These are phyloP conservation scores for Emydocephalus ijimae DNA, from an alignment of 2,113 vertebrate species.

Conservation along the genomic window DNA sequence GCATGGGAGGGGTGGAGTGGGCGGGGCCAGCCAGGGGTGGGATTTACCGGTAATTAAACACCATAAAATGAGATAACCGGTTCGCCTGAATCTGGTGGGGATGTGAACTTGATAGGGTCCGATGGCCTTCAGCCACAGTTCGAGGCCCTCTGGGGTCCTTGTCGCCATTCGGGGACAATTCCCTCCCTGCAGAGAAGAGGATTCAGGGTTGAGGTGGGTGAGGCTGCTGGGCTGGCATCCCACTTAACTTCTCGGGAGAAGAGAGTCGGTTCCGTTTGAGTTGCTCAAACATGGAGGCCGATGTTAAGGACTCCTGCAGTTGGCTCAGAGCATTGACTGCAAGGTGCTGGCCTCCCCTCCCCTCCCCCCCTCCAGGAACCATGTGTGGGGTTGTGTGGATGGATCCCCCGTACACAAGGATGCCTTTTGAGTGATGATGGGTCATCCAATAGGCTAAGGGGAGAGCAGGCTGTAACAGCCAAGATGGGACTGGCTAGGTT, in stretches of 20 bases:
- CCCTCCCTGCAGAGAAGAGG: not conserved
- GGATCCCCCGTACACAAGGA: not conserved
- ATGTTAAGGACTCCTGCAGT: constrained; percentile 3
- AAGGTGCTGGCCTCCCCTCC: not conserved
- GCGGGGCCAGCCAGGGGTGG: no score
- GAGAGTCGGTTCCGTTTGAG: not conserved
- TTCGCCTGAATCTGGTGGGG: no score
- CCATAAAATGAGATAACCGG: no score
- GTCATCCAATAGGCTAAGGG: not conserved
- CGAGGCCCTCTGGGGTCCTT: not conserved
- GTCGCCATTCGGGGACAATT: not conserved
- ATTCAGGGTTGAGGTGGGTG: not conserved
- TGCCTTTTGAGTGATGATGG: not conserved
- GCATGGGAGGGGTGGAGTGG: no score
- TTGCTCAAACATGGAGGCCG: not conserved
- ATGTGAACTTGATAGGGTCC: not conserved
- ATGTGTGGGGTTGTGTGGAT: not conserved
- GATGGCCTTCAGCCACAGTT: not conserved
- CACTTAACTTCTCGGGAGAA: not conserved
- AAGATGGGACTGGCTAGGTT: not conserved
- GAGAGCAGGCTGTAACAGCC: not conserved
- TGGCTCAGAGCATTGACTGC: not conserved
- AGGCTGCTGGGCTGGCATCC: not conserved
- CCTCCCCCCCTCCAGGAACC: no score
- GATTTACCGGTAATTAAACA: no score